Evolutionary conservation across 2,888 invertebrate species (phyloP), one percentile per base, ranked within the genome.

Genomic region (Spilarctia lutea): DNA sequence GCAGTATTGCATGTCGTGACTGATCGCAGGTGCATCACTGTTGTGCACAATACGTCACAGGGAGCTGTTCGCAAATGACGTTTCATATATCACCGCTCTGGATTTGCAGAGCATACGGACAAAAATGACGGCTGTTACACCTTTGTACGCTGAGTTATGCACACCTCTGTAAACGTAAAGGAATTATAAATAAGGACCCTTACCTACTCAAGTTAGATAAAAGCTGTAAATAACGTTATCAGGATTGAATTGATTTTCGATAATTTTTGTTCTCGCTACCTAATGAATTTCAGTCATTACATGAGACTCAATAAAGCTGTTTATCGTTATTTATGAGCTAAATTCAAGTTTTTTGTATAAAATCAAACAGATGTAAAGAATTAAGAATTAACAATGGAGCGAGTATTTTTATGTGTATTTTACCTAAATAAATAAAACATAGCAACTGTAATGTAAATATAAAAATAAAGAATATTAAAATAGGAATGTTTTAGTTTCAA

Each of bases 11-110:
- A 76, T 75, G 73, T 75, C 75, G 76, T 87, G 86, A 88, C 82
- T 81, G 80, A 90, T 88, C 86, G 74, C 90, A 90, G 90, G 90
- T 90, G 90, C 89, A 88, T 85, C 86, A 78, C 70, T 73, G 77
- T 77, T 78, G 77, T 78, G 80, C 79, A 77, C 83, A 86, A 85
- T 86, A 81, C 80, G 83, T 87, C 83, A 85, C 76, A 20, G 76
- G 80, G 76, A 81, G 82, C 84, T 83, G 84, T 81, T 83, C 83
- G 78, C 86, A 86, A 86, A 86, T 85, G 86, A 86, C 83, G 81
- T 83, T 84, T 82, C 88, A 87, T 88, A 86, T 83, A 85, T 90
- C 87, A 86, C 82, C 75, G 81, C 52, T 77, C 75, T 80, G 80
- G 76, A 81, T 81, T 83, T 82, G 74, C 75, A 71, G 78, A 78